Conservation (phyloP, 1,140 invertebrate genomes). For the Leptestheria dahalacensis region DNA sequence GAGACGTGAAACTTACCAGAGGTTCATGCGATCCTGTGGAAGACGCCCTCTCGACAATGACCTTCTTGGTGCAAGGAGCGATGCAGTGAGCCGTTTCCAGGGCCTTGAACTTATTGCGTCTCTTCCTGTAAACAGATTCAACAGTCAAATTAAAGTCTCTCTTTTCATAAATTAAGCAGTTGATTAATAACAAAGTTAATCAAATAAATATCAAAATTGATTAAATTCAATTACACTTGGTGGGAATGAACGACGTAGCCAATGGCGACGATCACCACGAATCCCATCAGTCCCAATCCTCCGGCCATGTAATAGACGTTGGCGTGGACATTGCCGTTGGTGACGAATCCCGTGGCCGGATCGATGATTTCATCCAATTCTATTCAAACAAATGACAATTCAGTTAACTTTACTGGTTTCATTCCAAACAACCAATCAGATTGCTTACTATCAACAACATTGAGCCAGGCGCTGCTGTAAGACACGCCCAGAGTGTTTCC, state of each 20-base stretch:
- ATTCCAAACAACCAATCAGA: too few species aligned
- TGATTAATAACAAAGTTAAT: background rate
- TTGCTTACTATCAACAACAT: slow-evolving; percentile 33
- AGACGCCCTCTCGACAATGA: slow-evolving; percentile 55
- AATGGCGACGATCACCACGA: slow-evolving; percentile 39
- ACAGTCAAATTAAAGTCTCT: background rate
- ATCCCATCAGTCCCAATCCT: slow-evolving; percentile 30
- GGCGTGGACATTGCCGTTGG: background rate
- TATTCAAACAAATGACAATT: too few species aligned
- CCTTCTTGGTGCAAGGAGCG: slow-evolving; percentile 74
- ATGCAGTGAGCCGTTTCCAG: slow-evolving; percentile 58
- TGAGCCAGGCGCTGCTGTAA: slow-evolving; percentile 63
- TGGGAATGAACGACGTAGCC: slow-evolving; percentile 10
- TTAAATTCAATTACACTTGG: background rate
- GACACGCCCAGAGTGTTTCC: slow-evolving; percentile 62
- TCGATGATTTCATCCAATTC: slow-evolving; percentile 35
- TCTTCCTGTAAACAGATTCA: slow-evolving; percentile 34
- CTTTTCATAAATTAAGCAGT: background rate
- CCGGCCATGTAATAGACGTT: slow-evolving; percentile 36
- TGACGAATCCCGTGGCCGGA: background rate
- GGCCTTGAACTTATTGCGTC: slow-evolving; percentile 55
- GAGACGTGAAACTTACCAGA: slow-evolving; percentile 43
- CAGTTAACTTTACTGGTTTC: too few species aligned
- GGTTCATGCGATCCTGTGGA: slow-evolving; percentile 14
- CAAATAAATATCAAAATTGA: background rate